phyloP scores from a whole-genome alignment of 2,888 invertebrate species.

The Leptogaster cylindrica region DNA sequence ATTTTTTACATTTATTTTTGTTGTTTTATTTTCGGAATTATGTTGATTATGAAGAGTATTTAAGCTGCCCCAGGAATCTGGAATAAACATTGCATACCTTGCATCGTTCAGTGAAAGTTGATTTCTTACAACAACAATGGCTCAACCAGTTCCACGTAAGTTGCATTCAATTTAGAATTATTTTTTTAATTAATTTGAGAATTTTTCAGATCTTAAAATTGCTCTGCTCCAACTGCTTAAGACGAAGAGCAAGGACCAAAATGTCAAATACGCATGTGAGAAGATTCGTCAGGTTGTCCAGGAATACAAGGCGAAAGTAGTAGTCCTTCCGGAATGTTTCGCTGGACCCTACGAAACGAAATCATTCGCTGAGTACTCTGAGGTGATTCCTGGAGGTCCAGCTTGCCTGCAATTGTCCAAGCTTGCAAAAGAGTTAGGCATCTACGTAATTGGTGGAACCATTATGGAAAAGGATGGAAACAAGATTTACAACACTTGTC shows the following conservation, averaged over 20 bases:
- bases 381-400: slow-evolving; percentile 78
- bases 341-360: slow-evolving; percentile 89
- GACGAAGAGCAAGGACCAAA: slow-evolving; percentile 72
- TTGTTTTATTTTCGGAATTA: too few relatives aligned
- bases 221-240: slow-evolving; percentile 81
- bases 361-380: slow-evolving; percentile 84
- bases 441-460: slow-evolving; percentile 88
- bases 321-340: slow-evolving; percentile 86
- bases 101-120: too few relatives aligned
- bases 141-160: not conserved
- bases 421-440: slow-evolving; percentile 75
- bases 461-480: slow-evolving; percentile 77
- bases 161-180: not conserved
- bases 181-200: not conserved
- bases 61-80: too few relatives aligned
- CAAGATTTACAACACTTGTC: slow-evolving; percentile 84
- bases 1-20: too few relatives aligned
- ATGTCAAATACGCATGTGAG: slow-evolving; percentile 72
- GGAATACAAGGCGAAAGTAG: slow-evolving; percentile 67
- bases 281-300: slow-evolving; percentile 73
- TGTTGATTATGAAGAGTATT: too few relatives aligned
- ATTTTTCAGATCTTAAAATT: slow-evolving; percentile 59
- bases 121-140: not conserved
- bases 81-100: too few relatives aligned
- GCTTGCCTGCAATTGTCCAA: slow-evolving; percentile 74